phyloP scores from a whole-genome alignment of 2,113 vertebrate species.

The Pampusana beccarii region DNA sequence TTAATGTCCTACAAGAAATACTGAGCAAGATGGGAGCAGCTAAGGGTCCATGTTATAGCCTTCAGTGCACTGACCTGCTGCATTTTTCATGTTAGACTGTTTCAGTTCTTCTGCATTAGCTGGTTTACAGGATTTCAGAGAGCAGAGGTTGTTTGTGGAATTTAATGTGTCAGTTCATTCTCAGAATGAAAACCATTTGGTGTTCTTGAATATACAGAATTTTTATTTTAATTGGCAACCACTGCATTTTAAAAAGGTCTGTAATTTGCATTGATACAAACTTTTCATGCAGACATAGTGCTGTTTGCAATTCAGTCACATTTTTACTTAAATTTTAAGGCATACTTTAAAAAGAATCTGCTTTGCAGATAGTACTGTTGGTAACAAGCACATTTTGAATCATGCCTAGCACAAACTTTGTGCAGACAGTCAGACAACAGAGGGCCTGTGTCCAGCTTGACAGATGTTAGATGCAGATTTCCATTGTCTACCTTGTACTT shows the following conservation, averaged over 20 bases:
- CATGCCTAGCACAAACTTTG: conserved; percentile 2
- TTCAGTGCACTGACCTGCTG: not conserved
- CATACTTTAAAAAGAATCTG: conserved; percentile 2
- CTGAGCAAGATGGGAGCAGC: not conserved
- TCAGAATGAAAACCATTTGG: conserved; percentile 3
- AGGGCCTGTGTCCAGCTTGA: conserved; percentile 35
- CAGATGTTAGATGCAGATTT: conserved; percentile 25
- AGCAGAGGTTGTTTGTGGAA: not conserved
- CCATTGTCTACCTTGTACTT: conserved; percentile 33
- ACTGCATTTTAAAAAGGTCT: not conserved
- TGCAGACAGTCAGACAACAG: conserved; percentile 55
- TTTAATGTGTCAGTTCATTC: not conserved
- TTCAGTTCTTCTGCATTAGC: not conserved
- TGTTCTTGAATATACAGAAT: not conserved
- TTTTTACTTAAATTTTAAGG: conserved; percentile 34
- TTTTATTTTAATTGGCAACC: conserved; percentile 6
- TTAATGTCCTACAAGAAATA: not conserved
- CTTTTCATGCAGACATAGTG: not conserved
- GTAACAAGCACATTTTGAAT: conserved; percentile 7
- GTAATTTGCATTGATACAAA: not conserved
- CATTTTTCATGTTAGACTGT: not conserved
- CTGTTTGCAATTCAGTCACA: conserved; percentile 20
- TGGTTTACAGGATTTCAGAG: not conserved
- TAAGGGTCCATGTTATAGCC: not conserved
- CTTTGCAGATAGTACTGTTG: conserved; percentile 3